Evolutionary conservation across 2,888 invertebrate species (phyloP), one percentile per base, ranked within the genome.

Genomic region (Hypercompe scribonia): DNA sequence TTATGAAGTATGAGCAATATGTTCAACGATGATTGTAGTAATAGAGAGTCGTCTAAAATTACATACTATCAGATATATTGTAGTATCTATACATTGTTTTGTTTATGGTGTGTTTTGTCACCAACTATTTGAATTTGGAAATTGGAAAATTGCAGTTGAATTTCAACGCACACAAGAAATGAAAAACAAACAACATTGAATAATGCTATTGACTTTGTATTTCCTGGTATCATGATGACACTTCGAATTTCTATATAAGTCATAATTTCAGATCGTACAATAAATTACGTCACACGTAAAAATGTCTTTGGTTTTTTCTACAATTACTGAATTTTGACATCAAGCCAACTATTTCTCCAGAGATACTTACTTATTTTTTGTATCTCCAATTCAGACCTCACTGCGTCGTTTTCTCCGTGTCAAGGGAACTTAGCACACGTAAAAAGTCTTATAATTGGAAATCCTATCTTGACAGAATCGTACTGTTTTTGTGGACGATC

Each of bases 401-500:
- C 15, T 18, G 7, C 18, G 61, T 61, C 61, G 31, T 61, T 61
- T 61, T 31, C 31, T 61, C 31, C 7, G 8, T 31, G 61, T 61
- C 61, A 31, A 31, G 31, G 61, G 31, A 61, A 31, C 61, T 61
- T 31, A 61, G 31, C 18, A 1, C 31, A 61, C 31, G 18, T 61
- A 39, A 39, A 42, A 42, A 46, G 21, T 36, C 36, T 68, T 58
- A 54, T 58, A 54, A 58, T 68, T 54, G 36, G 28, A 68, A 68
- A 34, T 54, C 5, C n/a, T 8, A 13, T 13, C 11, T 70, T 31
- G 24, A 46, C 34, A 66, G 34, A 46, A 67, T 28, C 28, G 5
- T n/a, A 15, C 24, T 70, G 54, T 70, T 70, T 50, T 65, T 33
- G n/a, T 70, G 65, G 68, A 36, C 69, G 73, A 50, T 42, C 50